Evolutionary conservation across 2,888 invertebrate species (phyloP), one percentile per base, ranked within the genome.

Genomic region (Temnothorax rugatulus): DNA sequence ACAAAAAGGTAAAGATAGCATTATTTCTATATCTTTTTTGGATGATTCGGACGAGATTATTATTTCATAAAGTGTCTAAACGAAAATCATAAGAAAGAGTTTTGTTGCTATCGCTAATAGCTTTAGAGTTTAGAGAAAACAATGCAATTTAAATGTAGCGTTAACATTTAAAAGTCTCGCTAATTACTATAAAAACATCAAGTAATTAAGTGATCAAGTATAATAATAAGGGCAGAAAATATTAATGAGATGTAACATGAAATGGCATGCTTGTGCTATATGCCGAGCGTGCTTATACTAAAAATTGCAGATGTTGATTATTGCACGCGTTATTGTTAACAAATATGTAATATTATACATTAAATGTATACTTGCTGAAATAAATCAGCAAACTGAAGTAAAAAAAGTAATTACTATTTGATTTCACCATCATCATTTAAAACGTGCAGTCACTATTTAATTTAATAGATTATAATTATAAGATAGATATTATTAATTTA

Each of bases 221-320:
- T 25, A 25, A 77, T 29, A 29, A 29, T 29, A 29, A 77, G 15
- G n/a, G 29, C 0, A 25, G 18, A 47, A 38, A 34, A 57, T 59
- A 79, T 73, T 25, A 38, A 59, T 79, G 57, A 73, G 57, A 59
- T 79, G 18, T 69, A 79, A 69, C 25, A 57, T 71, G 71, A 79
- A 69, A 69, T 44, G 21, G 21, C 79, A 79, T 79, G 79, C 79
- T 59, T 59, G 79, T 73, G 79, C 79, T 71, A 18, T 79, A 79
- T 34, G 71, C 71, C 47, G 47, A 57, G 34, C 73, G 79, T 79
- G 79, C 34, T 59, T 8, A 29, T 69, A 79, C 2, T 59, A 59
- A 77, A 5, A 59, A 79, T 57, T 29, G 15, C 34, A 79, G 21
- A 69, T 1, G 0, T 18, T 57, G 34, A 57, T 71, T 57, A 69